phyloP scores from a whole-genome alignment of 2,888 invertebrate species.

The Tuberolachnus salignus region DNA sequence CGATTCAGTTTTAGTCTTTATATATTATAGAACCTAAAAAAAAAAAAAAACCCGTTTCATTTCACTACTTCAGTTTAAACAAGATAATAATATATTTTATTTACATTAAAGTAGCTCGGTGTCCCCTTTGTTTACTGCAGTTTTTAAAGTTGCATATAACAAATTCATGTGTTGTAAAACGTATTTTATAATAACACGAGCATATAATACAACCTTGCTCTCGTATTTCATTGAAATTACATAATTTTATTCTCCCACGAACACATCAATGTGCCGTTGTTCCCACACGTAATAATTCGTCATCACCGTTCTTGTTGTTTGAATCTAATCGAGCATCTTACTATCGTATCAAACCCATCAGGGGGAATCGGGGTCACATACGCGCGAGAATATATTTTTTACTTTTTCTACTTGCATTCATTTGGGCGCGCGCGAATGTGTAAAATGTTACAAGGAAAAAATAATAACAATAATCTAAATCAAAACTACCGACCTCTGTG shows the following conservation, averaged over 20 bases:
- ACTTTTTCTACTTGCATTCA: not conserved
- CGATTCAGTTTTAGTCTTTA: too few relatives aligned
- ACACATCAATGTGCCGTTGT: conserved; percentile 15
- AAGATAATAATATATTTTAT: not conserved
- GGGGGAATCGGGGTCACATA: conserved; percentile 18
- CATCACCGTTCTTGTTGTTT: conserved; percentile 20
- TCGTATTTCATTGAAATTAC: conserved; percentile 39
- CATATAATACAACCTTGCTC: conserved; percentile 36
- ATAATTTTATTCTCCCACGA: conserved; percentile 46
- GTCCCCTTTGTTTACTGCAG: too few relatives aligned
- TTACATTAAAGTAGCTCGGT: not conserved
- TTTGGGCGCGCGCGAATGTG: not conserved
- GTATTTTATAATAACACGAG: not conserved
- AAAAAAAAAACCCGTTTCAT: too few relatives aligned
- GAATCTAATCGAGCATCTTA: not conserved
- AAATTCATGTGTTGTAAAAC: not conserved
- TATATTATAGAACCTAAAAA: too few relatives aligned
- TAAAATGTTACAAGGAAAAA: not conserved
- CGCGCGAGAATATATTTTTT: not conserved
- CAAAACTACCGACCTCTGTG: not conserved
- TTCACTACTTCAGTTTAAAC: not conserved
- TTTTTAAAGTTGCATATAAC: not conserved
- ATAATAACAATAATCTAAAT: not conserved
- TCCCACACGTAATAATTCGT: conserved; percentile 39
- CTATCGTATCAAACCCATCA: not conserved